A percentile compares a stretch with the other conserved stretches of the same genome.
Conservation (phyloP, 2,888 invertebrate species). For the Sycophila texana region DNA sequence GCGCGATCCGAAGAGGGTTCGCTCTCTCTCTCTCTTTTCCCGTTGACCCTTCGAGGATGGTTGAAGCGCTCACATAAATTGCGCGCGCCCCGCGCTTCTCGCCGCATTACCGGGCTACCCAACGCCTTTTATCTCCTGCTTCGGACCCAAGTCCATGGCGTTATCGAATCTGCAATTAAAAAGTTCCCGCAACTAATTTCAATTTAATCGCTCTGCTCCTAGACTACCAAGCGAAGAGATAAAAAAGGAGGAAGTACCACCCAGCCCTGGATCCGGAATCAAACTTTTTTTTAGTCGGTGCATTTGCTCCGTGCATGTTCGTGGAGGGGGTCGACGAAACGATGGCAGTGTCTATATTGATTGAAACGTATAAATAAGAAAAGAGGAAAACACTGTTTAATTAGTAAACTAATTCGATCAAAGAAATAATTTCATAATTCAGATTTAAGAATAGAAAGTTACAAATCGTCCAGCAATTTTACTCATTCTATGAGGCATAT, state of each 20-base stretch:
- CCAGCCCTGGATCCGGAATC: slow-evolving; percentile 13
- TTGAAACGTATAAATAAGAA: too few species aligned
- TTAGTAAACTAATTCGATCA: too few species aligned
- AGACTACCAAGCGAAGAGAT: not conserved
- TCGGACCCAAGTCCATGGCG: slow-evolving; percentile 55
- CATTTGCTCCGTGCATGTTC: not conserved
- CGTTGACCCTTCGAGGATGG: slow-evolving; percentile 2
- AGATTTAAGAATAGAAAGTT: too few species aligned
- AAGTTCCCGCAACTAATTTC: slow-evolving; percentile 73
- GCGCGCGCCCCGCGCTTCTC: not conserved
- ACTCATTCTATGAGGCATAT: too few species aligned
- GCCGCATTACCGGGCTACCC: not conserved
- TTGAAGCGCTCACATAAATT: slow-evolving; percentile 24
- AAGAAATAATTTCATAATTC: too few species aligned
- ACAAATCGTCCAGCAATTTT: too few species aligned
- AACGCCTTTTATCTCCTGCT: not conserved
- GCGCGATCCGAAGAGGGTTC: slow-evolving; percentile 36
- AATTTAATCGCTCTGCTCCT: slow-evolving; percentile 69
- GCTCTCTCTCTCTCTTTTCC: not conserved
- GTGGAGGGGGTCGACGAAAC: not conserved
- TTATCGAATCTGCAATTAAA: slow-evolving; percentile 75
- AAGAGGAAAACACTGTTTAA: too few species aligned
- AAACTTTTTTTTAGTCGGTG: slow-evolving; percentile 39
- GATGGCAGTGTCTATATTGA: too few species aligned
- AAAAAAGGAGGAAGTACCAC: not conserved